Evolutionary conservation across 1,140 invertebrate species (phyloP), one percentile per base, ranked within the genome.

Genomic region (Mya arenaria): DNA sequence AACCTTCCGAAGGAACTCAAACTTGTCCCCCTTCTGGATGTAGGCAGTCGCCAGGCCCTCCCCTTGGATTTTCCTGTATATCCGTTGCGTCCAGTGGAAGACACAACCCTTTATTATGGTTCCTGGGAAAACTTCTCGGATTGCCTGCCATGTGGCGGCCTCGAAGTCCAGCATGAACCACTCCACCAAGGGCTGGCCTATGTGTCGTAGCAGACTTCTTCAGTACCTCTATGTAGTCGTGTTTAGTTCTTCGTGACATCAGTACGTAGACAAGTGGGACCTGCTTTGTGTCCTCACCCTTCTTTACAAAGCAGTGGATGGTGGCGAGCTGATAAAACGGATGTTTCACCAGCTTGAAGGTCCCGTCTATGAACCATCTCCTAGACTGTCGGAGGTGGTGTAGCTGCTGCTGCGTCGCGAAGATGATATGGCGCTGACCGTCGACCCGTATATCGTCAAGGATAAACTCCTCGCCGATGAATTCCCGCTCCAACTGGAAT

Each of bases 121-220:
- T 1, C 32, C 25, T 13, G 60, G 60, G 60, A 63, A 63, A 6
- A 60, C 55, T 41, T 72, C 48, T 17, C 71, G 25, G 52, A 74
- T 23, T 1, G 55, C 71, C n/a, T 74, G 71, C 71, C 71, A 62
- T 5, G 55, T 44, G 17, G 71, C 71, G 4, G 23, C 39, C 58
- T 72, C 44, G 58, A 48, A 72, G 28, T 72, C 52, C 23, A 72
- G 13, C 69, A 72, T 72, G 10, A 72, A 8, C 69, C 69, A 72
- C 41, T 72, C 69, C 2, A 72, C 69, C 19, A 6, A 19, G 1
- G 44, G 44, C 28, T 55, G 44, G 23, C 30, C 69, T 13, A 32
- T 17, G 10, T 32, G 13, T 37, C 34, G 5, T 37, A 28, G 4
- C 13, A 34, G 6, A 36, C 62, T 65, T 13, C 8, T 60, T 13